Evolutionary conservation across 2,888 invertebrate species (phyloP), one percentile per base, ranked within the genome.

Genomic region (Cactoblastis cactorum): DNA sequence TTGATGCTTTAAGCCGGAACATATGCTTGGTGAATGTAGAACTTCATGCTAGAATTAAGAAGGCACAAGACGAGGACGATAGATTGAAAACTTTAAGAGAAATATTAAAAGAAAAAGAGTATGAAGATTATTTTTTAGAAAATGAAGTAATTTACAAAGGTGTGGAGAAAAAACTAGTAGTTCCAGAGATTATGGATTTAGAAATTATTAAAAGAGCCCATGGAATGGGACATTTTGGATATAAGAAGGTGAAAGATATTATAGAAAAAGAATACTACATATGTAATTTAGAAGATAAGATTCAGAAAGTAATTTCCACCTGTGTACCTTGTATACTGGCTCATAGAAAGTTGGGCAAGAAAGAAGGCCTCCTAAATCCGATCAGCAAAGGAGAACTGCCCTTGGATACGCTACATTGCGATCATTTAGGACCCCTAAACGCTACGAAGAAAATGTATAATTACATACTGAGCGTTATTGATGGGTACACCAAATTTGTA

Each of bases 161-260:
- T 22, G 22, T 22, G 22, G 22, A 22, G 3, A 22, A 22, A 5
- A 22, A 22, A 6, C 12, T 58, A 11, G 65, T 68, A 0, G 62
- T 75, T 24, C 75, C 76, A 1, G 60, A 58, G 19, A 15, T 24
- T 24, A 71, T 80, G 70, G 61, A 71, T 53, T 52, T 50, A 8
- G 65, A 74, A 43, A 58, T 77, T 0, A 70, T 77, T 3, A 58
- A 53, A 22, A 59, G 53, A n/a, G 59, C 59, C 0, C 78, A 80
- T 53, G 68, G 68, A 22, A 57, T 59, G 22, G 74, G 77, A 28
- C 75, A 78, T 60, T 77, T 77, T 58, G 57, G 56, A 0, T 51
- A 47, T 3, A 12, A 37, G 9, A 37, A 37, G 37, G 12, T 17
- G 14, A 43, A 22, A 22, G 22, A 22, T 12, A 17, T 67, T 8